Base-by-base conservation (phyloP, 2,888 invertebrate genomes). In the Sesia apiformis region DNA sequence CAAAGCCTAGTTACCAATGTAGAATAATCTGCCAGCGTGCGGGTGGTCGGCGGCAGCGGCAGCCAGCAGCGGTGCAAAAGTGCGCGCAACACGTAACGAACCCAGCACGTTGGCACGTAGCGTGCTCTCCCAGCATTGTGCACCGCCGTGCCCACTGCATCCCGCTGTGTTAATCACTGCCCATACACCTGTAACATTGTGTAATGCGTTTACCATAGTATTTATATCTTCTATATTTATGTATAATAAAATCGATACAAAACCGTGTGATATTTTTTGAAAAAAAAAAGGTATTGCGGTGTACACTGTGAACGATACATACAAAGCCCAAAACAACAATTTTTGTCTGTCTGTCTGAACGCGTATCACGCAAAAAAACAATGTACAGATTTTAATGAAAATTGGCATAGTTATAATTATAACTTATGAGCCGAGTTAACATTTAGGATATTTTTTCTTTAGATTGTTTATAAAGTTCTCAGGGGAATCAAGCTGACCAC, bases 141-240 rank as follows among this genome's bases (percentile, higher is more conserved):
- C 91, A 58, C 95, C 94, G 38, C 95, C 95, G 6, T 93, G 92
- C 56, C 93, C 93, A 56, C 93, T 93, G 64, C 94, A 90, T 40
- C 96, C 95, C 38, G 95, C 95, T 40, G 96, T 96, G 81, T 96
- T 95, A 60, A 96, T 93, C 39, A 96, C 94, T 52, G 95, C 95
- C 93, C 95, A 94, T 55, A 95, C 90, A 59, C 94, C 94, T 94
- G 76, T 3, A 81, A 82, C 5, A 50, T 50, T 38, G 38, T 42
- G 23, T 23, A 46, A 46, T 8, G n/a, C 7, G 0, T 4, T 4
- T 46, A 8, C 6, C 8, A 7, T 4, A 46, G 3, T 4, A 6
- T 46, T 4, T 42, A 4, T 3, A 4, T 4, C n/a, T 41, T 41
- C 41, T 7, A 41, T 41, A 41, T 41, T 41, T 41, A 41, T 41